Evolutionary conservation across 2,113 vertebrate species (phyloP), one percentile per base, ranked within the genome.

Genomic region (Pygoscelis adeliae): DNA sequence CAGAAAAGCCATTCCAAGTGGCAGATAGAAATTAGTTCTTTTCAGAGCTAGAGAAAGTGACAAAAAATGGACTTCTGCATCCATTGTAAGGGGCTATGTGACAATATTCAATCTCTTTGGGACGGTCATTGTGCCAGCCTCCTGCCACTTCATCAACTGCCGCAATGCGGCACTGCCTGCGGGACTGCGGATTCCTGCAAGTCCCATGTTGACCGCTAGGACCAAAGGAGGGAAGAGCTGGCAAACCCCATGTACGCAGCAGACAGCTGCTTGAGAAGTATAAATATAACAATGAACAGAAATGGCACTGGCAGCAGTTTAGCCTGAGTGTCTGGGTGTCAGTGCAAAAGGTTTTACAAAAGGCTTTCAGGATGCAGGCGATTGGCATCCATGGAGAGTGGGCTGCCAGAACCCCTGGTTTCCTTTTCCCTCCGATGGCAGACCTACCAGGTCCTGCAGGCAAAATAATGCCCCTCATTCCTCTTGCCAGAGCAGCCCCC

Each of bases 141-240:
- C 13, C 26, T 53, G 61, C 56, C 74, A n/a, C 69, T 72, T 6
- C 66, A 58, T 0, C 53, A 27, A 12, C 21, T 95, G 93, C 94
- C 97, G 97, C 97, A 98, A 85, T 98, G 97, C 97, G 97, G 91
- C 93, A 97, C 49, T 11, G 85, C 88, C 83, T 97, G 97, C 96
- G 94, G 91, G 93, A 97, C 52, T 12, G 85, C 90, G 2, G 67
- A 16, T 36, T 19, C 69, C 83, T 74, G 92, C 89, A 21, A 49
- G 69, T 58, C 74, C 77, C 3, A 6, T 0, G 15, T 32, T 40
- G 71, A 25, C 89, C 40, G 1, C 97, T 82, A 88, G 96, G 86
- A 79, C 74, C 30, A 18, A 17, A 27, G 84, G 59, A 63, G 84
- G 73, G 93, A 65, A 1, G 6, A 40, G 65, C 59, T 29, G 84